Conservation (phyloP, 2,888 invertebrate species). For the Eledona agricola region DNA sequence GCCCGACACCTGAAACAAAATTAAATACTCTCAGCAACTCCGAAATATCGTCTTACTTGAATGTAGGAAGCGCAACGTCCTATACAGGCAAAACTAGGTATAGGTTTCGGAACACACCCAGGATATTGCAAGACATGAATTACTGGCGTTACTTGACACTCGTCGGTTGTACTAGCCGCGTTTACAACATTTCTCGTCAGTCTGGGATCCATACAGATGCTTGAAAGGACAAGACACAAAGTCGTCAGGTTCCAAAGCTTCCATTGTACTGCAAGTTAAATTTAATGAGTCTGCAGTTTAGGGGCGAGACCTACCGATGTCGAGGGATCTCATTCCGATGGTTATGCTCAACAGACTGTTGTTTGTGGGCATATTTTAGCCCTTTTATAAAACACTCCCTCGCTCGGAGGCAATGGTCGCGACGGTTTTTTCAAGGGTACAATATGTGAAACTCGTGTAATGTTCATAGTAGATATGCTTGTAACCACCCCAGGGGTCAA, state of each 20-base stretch:
- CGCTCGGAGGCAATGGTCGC: conserved; percentile 25
- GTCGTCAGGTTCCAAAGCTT: conserved; percentile 48
- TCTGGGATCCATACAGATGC: conserved; percentile 58
- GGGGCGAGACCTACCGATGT: conserved; percentile 8
- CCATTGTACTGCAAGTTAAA: conserved; percentile 41
- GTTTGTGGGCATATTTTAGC: background rate
- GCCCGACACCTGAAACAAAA: conserved; percentile 79
- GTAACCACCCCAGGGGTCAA: conserved; percentile 17
- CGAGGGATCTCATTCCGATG: conserved; percentile 26
- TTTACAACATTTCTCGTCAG: conserved; percentile 48
- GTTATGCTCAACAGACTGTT: conserved; percentile 22
- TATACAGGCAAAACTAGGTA: conserved; percentile 92
- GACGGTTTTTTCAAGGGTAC: conserved; percentile 40
- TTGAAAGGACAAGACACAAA: conserved; percentile 51
- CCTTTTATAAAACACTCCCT: conserved; percentile 39
- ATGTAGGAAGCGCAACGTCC: conserved; percentile 92
- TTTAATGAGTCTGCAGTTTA: background rate
- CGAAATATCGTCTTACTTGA: conserved; percentile 83
- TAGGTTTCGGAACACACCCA: conserved; percentile 91
- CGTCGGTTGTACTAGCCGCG: conserved; percentile 68
- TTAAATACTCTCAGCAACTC: too few species aligned
- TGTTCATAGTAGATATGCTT: conserved; percentile 29
- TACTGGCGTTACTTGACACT: conserved; percentile 91
- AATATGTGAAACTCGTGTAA: conserved; percentile 43
- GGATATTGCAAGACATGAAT: conserved; percentile 91